These are phyloP conservation scores for Geophilus truncorum DNA, from an alignment of 2,888 invertebrate genomes.

Conservation along the genomic window DNA sequence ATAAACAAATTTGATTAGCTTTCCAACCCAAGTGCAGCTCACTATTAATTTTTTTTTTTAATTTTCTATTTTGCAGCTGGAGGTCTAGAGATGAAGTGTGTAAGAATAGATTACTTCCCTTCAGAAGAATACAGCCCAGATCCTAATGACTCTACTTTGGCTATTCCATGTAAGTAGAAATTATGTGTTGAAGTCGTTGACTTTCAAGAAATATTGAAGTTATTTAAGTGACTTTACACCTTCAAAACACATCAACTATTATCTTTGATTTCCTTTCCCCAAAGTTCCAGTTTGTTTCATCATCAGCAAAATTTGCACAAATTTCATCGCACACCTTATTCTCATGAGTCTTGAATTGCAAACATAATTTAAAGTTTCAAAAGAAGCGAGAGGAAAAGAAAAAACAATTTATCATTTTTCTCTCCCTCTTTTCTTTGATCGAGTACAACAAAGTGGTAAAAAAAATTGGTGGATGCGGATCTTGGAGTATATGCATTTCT, in stretches of 20 bases:
- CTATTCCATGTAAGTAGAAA: slow-evolving; percentile 89
- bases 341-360: too few relatives aligned
- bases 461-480: not conserved
- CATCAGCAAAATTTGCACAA: too few relatives aligned
- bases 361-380: too few relatives aligned
- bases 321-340: too few relatives aligned
- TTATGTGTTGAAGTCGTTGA: not conserved
- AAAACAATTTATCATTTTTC: not conserved
- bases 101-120: slow-evolving; percentile 82
- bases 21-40: too few relatives aligned
- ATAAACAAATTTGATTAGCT: not conserved
- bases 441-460: not conserved
- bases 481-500: not conserved
- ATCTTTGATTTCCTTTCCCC: too few relatives aligned
- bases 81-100: slow-evolving; percentile 64
- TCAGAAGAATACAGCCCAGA: slow-evolving; percentile 80
- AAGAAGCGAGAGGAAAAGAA: too few relatives aligned
- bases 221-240: too few relatives aligned
- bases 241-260: too few relatives aligned
- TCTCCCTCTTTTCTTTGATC: too few relatives aligned
- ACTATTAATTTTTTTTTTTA: not conserved
- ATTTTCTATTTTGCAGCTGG: slow-evolving; percentile 56
- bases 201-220: not conserved
- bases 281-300: too few relatives aligned
- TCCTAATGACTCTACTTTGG: slow-evolving; percentile 82